Evolutionary conservation across 2,888 invertebrate genomes (phyloP).

Genomic region (Kuschelorhynchus macadamiae): DNA sequence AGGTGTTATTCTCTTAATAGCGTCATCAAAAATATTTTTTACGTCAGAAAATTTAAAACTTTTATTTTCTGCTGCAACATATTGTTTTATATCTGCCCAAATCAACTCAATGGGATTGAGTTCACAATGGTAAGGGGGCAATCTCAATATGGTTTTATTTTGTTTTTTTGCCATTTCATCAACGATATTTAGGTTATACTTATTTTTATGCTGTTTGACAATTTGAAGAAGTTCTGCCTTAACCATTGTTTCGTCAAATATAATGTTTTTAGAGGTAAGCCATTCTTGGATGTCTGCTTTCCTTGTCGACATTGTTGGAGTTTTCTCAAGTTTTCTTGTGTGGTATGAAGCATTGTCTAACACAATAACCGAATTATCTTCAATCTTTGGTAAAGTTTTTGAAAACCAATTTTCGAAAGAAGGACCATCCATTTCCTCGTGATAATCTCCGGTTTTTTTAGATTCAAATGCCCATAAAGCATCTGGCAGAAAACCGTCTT

Average conservation of each 20-base stretch:
- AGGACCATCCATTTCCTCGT: slow-evolving; percentile 39
- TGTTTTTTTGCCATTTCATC: slow-evolving; percentile 57
- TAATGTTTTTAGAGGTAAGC: slow-evolving; percentile 53
- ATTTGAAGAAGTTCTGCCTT: slow-evolving; percentile 52
- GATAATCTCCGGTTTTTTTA: slow-evolving; percentile 43
- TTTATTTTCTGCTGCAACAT: too few species aligned
- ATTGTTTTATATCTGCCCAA: too few species aligned
- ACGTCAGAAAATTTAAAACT: too few species aligned
- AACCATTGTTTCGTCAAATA: slow-evolving; percentile 51
- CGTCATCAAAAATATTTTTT: too few species aligned
- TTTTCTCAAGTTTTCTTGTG: slow-evolving; percentile 39
- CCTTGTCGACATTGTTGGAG: slow-evolving; percentile 36
- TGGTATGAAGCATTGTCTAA: slow-evolving; percentile 52
- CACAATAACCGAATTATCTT: slow-evolving; percentile 46
- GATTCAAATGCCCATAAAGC: slow-evolving; percentile 40
- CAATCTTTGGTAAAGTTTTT: slow-evolving; percentile 38
- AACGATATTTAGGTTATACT: slow-evolving; percentile 54
- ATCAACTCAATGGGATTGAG: too few species aligned
- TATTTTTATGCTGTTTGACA: slow-evolving; percentile 50
- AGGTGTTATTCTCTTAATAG: too few species aligned
- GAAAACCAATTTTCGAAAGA: slow-evolving; percentile 48
- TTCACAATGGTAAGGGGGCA: too few species aligned
- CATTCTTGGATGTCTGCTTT: slow-evolving; percentile 53
- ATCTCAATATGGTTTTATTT: slow-evolving; percentile 50
- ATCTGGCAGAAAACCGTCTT: slow-evolving; percentile 47